A percentile compares a stretch with the other conserved stretches of the same genome.
These are phyloP conservation scores for Semnornis frantzii DNA, from an alignment of 2,113 vertebrate species.

Conservation along the genomic window DNA sequence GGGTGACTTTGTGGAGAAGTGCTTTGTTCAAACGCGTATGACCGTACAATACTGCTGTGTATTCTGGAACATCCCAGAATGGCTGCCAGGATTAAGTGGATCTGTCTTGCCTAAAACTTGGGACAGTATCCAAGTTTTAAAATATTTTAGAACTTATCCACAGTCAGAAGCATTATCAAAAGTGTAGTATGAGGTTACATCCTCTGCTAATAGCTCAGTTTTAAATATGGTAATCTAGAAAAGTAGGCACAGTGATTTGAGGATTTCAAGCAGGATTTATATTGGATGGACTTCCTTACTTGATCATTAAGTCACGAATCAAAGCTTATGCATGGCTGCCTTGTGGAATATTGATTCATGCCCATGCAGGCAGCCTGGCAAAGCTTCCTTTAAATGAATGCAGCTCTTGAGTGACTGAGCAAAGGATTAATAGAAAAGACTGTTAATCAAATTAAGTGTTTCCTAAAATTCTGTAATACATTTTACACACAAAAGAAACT, in stretches of 20 bases:
- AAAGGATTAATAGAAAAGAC: slow-evolving; percentile 52
- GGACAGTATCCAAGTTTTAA: neutral
- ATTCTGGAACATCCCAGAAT: neutral
- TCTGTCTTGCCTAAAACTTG: neutral
- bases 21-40: neutral
- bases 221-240: neutral
- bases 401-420: slow-evolving; percentile 61
- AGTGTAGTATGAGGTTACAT: neutral
- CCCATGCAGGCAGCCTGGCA: slow-evolving; percentile 49
- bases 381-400: slow-evolving; percentile 65
- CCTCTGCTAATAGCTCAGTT: neutral
- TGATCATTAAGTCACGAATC: slow-evolving; percentile 43
- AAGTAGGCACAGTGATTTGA: neutral
- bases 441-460: slow-evolving; percentile 74
- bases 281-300: slow-evolving; percentile 18
- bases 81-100: neutral
- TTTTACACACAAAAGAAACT: slow-evolving; percentile 66
- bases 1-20: neutral
- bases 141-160: neutral
- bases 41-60: neutral
- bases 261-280: slow-evolving; percentile 13
- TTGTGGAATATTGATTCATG: slow-evolving; percentile 57
- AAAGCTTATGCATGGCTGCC: slow-evolving; percentile 21
- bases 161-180: neutral
- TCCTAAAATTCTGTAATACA: slow-evolving; percentile 65